Percentiles rank a stretch among this genome's conserved stretches.
These are phyloP conservation scores for Drosophila triauraria DNA, from an alignment of 1,140 invertebrate genomes.

Conservation along the genomic window DNA sequence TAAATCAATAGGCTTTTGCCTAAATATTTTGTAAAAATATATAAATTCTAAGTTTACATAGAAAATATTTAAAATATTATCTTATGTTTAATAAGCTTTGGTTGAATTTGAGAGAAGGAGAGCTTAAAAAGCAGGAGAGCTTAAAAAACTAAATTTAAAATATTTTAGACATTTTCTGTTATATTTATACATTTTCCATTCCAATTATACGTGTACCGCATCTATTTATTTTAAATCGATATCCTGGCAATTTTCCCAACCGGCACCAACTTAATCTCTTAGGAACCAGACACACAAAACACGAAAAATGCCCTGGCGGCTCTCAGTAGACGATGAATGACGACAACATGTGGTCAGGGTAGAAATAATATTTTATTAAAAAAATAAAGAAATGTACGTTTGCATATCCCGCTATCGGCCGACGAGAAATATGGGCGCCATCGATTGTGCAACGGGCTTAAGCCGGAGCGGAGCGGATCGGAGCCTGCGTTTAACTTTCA, in stretches of 20 bases:
- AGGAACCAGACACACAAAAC: conserved; percentile 33
- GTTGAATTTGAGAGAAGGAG: too few species aligned
- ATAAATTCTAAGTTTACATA: too few species aligned
- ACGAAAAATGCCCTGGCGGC: conserved; percentile 46
- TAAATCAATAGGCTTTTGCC: too few species aligned
- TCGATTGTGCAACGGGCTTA: conserved; percentile 74
- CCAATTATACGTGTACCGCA: conserved; percentile 9
- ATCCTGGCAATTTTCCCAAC: conserved; percentile 52
- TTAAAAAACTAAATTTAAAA: too few species aligned
- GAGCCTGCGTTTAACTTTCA: conserved; percentile 61
- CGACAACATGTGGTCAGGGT: conserved; percentile 61
- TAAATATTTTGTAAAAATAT: too few species aligned
- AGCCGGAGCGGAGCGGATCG: conserved; percentile 33
- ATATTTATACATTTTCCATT: not conserved
- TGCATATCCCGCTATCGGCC: conserved; percentile 31
- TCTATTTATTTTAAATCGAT: conserved; percentile 28
- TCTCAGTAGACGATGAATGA: conserved; percentile 37
- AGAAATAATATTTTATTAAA: conserved; percentile 43
- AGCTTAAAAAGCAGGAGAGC: too few species aligned
- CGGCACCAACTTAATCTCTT: conserved; percentile 37
- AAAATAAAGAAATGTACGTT: conserved; percentile 30
- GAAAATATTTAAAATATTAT: too few species aligned
- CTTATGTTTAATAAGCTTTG: too few species aligned
- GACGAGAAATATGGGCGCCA: conserved; percentile 70
- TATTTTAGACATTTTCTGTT: too few species aligned